Conservation (phyloP, 2,113 vertebrate genomes). For the Bufo gargarizans region DNA sequence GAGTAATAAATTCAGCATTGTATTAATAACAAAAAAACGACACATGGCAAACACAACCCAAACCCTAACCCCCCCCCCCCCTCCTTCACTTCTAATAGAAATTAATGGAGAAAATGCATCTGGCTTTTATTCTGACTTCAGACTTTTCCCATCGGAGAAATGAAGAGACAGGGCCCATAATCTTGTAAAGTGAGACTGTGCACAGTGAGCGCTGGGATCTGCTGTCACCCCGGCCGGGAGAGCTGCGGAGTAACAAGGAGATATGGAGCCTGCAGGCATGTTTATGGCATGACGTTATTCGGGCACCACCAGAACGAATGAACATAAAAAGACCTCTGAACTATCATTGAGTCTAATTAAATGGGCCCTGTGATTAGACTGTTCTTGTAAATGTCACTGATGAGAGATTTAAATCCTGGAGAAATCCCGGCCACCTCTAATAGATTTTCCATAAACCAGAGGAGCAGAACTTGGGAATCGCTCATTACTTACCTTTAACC, state of each 20-base stretch:
- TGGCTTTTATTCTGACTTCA: slow-evolving; percentile 33
- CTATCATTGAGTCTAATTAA: slow-evolving; percentile 53
- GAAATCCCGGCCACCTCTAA: not conserved
- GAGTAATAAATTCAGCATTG: not conserved
- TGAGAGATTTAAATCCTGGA: rapidly evolving
- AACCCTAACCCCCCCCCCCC: too few relatives aligned
- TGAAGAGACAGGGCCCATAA: not conserved
- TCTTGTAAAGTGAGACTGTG: slow-evolving; percentile 54
- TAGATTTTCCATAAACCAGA: slow-evolving; percentile 6
- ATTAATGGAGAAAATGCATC: slow-evolving; percentile 3
- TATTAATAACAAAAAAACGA: slow-evolving; percentile 12
- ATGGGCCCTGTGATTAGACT: slow-evolving; percentile 59
- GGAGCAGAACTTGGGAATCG: not conserved
- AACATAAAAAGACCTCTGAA: slow-evolving; percentile 44
- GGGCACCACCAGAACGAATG: slow-evolving; percentile 61
- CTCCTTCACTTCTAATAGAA: slow-evolving; percentile 15
- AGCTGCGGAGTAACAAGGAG: not conserved
- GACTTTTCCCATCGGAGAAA: slow-evolving; percentile 61
- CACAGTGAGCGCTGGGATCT: slow-evolving; percentile 25
- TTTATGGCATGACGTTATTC: slow-evolving; percentile 72
- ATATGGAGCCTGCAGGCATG: slow-evolving; percentile 67
- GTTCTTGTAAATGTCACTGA: slow-evolving; percentile 50
- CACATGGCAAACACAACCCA: not conserved
- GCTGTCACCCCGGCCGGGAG: slow-evolving; percentile 37
- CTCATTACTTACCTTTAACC: not conserved